Evolutionary conservation across 2,797 vertebrate genomes (phyloP).

Genomic region (Amblyraja radiata): DNA sequence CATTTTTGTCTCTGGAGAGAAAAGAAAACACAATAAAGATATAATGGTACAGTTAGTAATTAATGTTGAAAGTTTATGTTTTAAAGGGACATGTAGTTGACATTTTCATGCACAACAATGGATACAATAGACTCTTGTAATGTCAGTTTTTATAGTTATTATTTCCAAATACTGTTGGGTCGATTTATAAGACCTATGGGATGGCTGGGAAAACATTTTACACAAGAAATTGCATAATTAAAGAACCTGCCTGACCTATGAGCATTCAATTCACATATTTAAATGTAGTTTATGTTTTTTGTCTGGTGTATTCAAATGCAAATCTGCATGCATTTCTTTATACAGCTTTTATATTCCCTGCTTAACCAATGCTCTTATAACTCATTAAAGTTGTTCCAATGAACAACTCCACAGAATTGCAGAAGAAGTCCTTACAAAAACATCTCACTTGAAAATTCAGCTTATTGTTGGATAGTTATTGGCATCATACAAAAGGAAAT

Average conservation of each 20-base stretch:
- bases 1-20: neutral
- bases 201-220: neutral
- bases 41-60: neutral
- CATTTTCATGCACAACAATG: neutral
- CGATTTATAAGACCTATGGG: neutral
- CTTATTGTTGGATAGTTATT: neutral
- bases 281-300: neutral
- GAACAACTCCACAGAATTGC: neutral
- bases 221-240: slow-evolving; percentile 1
- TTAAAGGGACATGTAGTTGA: neutral
- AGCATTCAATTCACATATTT: slow-evolving; percentile 20
- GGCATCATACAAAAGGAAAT: neutral
- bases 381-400: neutral
- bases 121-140: neutral
- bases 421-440: neutral
- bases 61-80: neutral
- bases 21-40: neutral
- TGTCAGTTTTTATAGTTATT: neutral
- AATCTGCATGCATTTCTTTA: neutral
- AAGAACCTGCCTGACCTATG: neutral
- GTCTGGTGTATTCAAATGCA: slow-evolving; percentile 10
- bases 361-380: neutral
- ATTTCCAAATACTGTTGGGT: neutral
- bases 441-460: neutral
- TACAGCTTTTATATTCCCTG: neutral